Conservation (phyloP, 1,140 invertebrate genomes). For the Trichonephila inaurata region DNA sequence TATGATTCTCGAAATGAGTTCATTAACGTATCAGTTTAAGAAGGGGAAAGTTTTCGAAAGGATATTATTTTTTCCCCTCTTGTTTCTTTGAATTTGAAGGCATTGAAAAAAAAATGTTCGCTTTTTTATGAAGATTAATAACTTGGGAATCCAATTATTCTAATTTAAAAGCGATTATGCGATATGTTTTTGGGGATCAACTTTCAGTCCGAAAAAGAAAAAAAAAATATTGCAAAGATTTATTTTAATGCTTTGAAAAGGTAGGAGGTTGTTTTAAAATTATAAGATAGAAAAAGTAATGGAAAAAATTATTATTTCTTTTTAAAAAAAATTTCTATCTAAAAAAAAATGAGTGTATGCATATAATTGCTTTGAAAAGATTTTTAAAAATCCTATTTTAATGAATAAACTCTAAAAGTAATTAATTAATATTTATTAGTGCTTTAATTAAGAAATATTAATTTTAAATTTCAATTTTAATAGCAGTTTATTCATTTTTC, state of each 20-base stretch:
- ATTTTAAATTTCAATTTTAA: neutral
- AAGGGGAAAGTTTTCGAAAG: neutral
- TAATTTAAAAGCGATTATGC: conserved; percentile 30
- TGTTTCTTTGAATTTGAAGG: neutral
- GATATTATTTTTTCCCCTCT: neutral
- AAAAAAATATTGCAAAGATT: neutral
- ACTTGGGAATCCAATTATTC: conserved; percentile 15
- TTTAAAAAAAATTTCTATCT: neutral
- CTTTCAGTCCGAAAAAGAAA: neutral
- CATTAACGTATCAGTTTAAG: neutral
- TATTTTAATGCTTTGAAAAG: neutral
- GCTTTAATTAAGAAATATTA: neutral
- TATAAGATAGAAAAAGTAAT: neutral
- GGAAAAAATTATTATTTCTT: neutral
- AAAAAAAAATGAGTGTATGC: neutral
- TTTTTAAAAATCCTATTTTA: neutral
- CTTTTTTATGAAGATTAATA: neutral
- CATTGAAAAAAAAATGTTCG: too few species aligned
- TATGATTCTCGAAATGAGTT: neutral
- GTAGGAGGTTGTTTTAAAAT: neutral
- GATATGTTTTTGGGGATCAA: too few species aligned
- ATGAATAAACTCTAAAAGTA: neutral
- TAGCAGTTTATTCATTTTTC: neutral
- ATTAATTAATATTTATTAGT: neutral
- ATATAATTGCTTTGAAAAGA: neutral